Base-by-base conservation (phyloP, 35 echinoderm and acorn worm species). In the Holothuria glaberrima region DNA sequence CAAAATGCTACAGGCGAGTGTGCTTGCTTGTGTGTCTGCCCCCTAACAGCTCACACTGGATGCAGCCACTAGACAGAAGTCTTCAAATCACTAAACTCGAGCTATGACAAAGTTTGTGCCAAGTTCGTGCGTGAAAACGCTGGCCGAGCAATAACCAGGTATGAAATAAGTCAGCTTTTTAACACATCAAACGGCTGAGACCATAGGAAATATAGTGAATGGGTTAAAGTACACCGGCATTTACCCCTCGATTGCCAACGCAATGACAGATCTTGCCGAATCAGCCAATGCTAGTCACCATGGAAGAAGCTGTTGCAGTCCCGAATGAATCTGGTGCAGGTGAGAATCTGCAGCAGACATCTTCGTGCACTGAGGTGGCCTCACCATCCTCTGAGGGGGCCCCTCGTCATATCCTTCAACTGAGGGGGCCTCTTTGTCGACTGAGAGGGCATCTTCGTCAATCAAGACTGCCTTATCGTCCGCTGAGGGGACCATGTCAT, bases 1-100 rank as follows among this genome's bases (percentile, higher is more conserved):
- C 64, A 22, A 0, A 91, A 44, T 91, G 80, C 90, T 21, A 0
- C 20, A 3, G 90, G 90, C 14, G 6, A 59, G 22, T 86, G 72
- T 30, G 30, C 50, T 14, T 18, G 27, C 30, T 73, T 0, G 1
- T 73, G 2, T 73, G 69, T 35, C 14, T 73, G 9, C 69, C 69
- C 1, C 69, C 69, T 28, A 34, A 73, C 36, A 73, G 69, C 32
- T 36, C 28, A 73, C 69, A 73, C 69, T 73, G 69, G 69, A 20
- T 73, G 30, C 69, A 73, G 30, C 69, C 69, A 0, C 19, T 73
- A 5, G 30, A 73, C 30, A 73, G 14, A 34, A 73, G 69, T 73
- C 4, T 73, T 73, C 30, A 73, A 73, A 34, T 73, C 69, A 2
- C 4, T 73, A 5, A 73, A 73, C 0, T 73, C 4, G 0, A 28